These are phyloP conservation scores for Dipodomys stephensi DNA, from an alignment of 2,113 vertebrate species.

Conservation along the genomic window DNA sequence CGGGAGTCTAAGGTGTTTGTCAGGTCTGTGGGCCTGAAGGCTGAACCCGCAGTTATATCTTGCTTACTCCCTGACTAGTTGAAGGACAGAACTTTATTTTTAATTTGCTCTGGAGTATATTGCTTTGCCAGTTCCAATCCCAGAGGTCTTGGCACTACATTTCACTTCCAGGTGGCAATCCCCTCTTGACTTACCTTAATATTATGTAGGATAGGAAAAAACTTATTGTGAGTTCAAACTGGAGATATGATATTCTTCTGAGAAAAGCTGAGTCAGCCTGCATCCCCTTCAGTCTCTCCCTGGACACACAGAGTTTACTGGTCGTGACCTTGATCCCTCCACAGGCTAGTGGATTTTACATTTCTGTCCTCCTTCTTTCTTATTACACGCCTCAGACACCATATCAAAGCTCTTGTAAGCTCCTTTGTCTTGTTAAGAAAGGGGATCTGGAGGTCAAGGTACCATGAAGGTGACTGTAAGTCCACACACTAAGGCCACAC, in stretches of 20 bases:
- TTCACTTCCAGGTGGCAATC: neutral
- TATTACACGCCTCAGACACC: neutral
- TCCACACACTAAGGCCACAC: neutral
- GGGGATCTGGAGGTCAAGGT: constrained; percentile 15
- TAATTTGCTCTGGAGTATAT: neutral
- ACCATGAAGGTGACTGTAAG: neutral
- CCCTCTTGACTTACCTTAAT: neutral
- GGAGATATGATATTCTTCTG: constrained; percentile 3
- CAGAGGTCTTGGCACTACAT: neutral
- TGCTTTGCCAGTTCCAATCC: constrained; percentile 28
- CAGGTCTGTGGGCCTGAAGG: neutral
- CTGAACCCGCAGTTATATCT: neutral
- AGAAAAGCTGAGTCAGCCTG: neutral
- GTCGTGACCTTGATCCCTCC: neutral
- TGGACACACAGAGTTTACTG: neutral
- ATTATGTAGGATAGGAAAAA: neutral
- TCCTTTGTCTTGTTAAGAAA: constrained; percentile 8
- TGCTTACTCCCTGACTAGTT: neutral
- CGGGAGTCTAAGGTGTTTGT: neutral
- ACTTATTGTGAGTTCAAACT: neutral
- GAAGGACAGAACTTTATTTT: constrained; percentile 5
- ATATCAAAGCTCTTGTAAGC: neutral
- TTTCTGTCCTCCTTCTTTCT: constrained; percentile 13
- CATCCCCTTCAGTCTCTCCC: neutral
- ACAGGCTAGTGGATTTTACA: neutral